phyloP scores from a whole-genome alignment of 2,888 invertebrate species.

The Hirtodrosophila confusa region DNA sequence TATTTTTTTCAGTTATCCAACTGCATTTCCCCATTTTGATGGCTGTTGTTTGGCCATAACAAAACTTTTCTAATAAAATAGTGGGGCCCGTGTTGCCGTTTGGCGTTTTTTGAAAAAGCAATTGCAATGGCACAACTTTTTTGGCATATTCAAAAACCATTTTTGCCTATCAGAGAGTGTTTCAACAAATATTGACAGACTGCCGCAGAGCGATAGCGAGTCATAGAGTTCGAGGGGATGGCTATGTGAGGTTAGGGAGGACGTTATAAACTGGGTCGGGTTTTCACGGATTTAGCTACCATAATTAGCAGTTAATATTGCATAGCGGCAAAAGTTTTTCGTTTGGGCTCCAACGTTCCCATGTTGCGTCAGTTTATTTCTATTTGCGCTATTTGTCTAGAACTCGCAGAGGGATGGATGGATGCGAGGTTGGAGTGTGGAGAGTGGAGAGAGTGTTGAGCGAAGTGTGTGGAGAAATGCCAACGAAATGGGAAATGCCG shows the following conservation, averaged over 20 bases:
- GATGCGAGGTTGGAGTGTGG: background rate
- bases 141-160: constrained; percentile 76
- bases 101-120: constrained; percentile 50
- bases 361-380: constrained; percentile 64
- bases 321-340: constrained; percentile 71
- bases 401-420: constrained; percentile 38
- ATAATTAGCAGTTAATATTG: constrained; percentile 79
- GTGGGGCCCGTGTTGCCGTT: constrained; percentile 48
- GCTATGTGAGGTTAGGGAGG: background rate
- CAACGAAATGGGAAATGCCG: constrained; percentile 52
- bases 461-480: background rate
- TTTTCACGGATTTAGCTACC: constrained; percentile 44
- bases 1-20: constrained; percentile 14
- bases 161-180: constrained; percentile 78
- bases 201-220: constrained; percentile 42
- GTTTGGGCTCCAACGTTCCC: constrained; percentile 28
- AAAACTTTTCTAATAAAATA: constrained; percentile 77
- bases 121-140: constrained; percentile 75
- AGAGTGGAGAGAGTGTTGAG: too few relatives aligned
- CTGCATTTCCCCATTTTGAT: constrained; percentile 32
- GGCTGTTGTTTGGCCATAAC: constrained; percentile 26
- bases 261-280: constrained; percentile 45
- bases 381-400: constrained; percentile 74
- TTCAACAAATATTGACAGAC: constrained; percentile 83
- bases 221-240: constrained; percentile 23